These are phyloP conservation scores for Podiceps cristatus DNA, from an alignment of 2,113 vertebrate species.

Conservation along the genomic window DNA sequence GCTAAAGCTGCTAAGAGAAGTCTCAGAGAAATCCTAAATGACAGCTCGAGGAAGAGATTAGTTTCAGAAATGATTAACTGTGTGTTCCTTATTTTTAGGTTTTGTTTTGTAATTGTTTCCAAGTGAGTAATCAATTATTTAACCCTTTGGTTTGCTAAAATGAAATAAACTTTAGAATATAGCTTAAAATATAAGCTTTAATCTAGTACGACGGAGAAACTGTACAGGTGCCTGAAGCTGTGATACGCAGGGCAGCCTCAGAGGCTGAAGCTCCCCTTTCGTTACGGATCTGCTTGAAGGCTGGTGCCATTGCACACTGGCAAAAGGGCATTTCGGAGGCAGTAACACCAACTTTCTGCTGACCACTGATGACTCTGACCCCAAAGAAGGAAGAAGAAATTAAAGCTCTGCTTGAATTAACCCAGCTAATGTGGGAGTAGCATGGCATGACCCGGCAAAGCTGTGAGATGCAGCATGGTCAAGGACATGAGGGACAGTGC, in stretches of 20 bases:
- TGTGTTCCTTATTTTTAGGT: constrained; percentile 9
- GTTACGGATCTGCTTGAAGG: not conserved
- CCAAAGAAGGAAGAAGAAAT: not conserved
- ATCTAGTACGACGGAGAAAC: not conserved
- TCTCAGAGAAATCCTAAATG: constrained; percentile 39
- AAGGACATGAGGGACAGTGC: not conserved
- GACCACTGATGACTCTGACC: not conserved
- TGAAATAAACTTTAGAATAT: not conserved
- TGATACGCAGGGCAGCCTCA: not conserved
- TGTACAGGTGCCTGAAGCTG: not conserved
- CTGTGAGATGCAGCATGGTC: not conserved
- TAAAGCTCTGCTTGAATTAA: not conserved
- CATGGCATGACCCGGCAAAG: not conserved
- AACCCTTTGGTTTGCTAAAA: not conserved
- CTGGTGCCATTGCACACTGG: not conserved
- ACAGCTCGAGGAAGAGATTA: constrained; percentile 45
- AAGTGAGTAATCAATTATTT: not conserved
- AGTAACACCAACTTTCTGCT: not conserved
- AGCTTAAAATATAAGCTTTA: not conserved
- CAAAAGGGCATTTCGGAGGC: not conserved
- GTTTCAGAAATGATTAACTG: constrained; percentile 38
- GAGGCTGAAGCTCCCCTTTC: not conserved
- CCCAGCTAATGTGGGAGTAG: not conserved
- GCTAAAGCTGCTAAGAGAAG: constrained; percentile 44
- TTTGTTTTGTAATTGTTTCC: constrained; percentile 23